These are phyloP conservation scores for Sitophilus oryzae DNA, from an alignment of 1,140 invertebrate genomes.

Conservation along the genomic window DNA sequence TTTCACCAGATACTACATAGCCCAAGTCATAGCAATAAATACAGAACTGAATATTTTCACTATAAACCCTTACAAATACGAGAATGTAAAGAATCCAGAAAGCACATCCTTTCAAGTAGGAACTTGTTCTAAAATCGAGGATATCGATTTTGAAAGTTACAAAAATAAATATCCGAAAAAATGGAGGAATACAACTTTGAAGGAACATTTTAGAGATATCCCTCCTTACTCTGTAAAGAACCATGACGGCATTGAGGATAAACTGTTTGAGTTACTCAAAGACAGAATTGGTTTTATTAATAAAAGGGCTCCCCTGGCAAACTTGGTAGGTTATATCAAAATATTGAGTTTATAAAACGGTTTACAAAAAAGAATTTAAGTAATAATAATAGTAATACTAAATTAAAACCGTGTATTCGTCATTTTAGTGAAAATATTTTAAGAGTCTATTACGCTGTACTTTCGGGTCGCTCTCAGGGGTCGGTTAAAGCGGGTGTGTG, in stretches of 20 bases:
- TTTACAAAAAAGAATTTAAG: no score
- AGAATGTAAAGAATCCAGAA: background rate
- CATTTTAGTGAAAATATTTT: no score
- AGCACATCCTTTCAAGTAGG: background rate
- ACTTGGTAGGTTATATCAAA: no score
- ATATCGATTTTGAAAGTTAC: background rate
- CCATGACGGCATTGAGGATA: background rate
- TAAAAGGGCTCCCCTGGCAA: background rate
- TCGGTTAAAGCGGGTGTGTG: no score
- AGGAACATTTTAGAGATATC: conserved; percentile 1
- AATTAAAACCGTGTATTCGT: no score
- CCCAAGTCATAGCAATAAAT: background rate
- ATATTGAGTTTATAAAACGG: no score
- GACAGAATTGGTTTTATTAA: background rate
- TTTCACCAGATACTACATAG: conserved; percentile 1
- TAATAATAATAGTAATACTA: no score
- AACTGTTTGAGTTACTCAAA: background rate
- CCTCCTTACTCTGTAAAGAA: background rate
- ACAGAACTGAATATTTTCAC: background rate
- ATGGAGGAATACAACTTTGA: conserved; percentile 2
- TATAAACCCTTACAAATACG: conserved; percentile 4
- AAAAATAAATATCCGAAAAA: conserved; percentile 3
- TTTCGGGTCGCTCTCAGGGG: no score
- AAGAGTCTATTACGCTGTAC: no score
- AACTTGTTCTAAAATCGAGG: background rate